phyloP scores from a whole-genome alignment of 2,113 vertebrate genomes.

The Toxotes chatareus region DNA sequence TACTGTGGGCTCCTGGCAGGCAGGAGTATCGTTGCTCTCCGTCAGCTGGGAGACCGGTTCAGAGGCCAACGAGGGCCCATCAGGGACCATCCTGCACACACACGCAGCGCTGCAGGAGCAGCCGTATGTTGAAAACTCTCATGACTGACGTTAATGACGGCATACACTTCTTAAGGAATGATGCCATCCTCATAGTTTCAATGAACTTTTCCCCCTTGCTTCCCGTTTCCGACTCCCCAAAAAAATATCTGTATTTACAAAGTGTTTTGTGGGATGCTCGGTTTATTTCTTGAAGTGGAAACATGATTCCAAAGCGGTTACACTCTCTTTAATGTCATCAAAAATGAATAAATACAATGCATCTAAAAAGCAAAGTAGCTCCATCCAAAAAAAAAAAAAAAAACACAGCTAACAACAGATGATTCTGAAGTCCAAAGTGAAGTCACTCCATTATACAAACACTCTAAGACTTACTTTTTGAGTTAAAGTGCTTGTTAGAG shows the following conservation, averaged over 20 bases:
- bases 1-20: conserved; percentile 64
- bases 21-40: conserved; percentile 36
- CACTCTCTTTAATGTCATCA: neutral
- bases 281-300: neutral
- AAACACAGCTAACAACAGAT: no score
- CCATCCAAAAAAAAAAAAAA: neutral
- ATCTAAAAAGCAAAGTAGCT: neutral
- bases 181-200: neutral
- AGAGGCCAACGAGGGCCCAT: conserved; percentile 71
- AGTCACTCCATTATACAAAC: neutral
- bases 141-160: neutral
- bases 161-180: neutral
- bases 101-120: conserved; percentile 2
- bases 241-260: neutral
- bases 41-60: conserved; percentile 63
- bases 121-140: conserved; percentile 6
- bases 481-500: neutral
- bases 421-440: neutral
- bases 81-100: conserved; percentile 31
- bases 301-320: no score
- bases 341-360: neutral
- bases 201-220: neutral
- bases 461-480: neutral
- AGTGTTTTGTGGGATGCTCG: neutral
- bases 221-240: neutral